These are phyloP conservation scores for Aplidium turbinatum DNA, from an alignment of 23 tunicate genomes.

Conservation along the genomic window DNA sequence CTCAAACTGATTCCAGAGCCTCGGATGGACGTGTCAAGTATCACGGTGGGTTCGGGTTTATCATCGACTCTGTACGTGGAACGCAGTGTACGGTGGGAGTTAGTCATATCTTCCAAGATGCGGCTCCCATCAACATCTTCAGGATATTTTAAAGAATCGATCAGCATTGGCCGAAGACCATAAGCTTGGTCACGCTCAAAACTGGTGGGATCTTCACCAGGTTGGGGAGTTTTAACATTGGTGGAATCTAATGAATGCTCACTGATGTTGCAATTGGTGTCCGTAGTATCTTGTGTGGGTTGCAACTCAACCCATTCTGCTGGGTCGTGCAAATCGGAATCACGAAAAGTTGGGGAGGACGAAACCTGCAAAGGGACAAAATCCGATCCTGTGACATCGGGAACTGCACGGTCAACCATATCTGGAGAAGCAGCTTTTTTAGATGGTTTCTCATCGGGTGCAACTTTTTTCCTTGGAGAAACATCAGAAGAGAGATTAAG, in stretches of 20 bases:
- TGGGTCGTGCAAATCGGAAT: too few species aligned
- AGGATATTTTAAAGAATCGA: conserved; percentile 2
- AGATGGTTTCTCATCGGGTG: conserved; percentile 11
- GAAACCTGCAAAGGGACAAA: neutral
- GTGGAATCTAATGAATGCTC: conserved; percentile 47
- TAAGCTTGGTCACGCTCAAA: neutral
- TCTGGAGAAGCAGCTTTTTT: conserved; percentile 2
- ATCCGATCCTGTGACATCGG: too few species aligned
- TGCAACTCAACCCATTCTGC: conserved; percentile 23
- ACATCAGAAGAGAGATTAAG: conserved; percentile 27
- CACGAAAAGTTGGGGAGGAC: neutral
- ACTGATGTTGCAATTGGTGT: too few species aligned
- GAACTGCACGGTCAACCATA: neutral
- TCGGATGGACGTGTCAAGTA: conserved; percentile 19
- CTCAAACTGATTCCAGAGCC: conserved; percentile 52
- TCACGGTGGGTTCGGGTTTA: conserved; percentile 2
- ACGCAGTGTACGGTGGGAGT: neutral
- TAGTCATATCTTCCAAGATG: conserved; percentile 14
- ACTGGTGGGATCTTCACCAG: neutral
- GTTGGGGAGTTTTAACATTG: too few species aligned
- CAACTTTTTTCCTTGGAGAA: neutral
- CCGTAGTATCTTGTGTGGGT: neutral
- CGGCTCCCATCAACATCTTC: neutral
- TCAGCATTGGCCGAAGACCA: conserved; percentile 15
- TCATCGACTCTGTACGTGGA: conserved; percentile 2